Conservation (phyloP, 2,888 invertebrate genomes). For the Leptinotarsa peninsularis region DNA sequence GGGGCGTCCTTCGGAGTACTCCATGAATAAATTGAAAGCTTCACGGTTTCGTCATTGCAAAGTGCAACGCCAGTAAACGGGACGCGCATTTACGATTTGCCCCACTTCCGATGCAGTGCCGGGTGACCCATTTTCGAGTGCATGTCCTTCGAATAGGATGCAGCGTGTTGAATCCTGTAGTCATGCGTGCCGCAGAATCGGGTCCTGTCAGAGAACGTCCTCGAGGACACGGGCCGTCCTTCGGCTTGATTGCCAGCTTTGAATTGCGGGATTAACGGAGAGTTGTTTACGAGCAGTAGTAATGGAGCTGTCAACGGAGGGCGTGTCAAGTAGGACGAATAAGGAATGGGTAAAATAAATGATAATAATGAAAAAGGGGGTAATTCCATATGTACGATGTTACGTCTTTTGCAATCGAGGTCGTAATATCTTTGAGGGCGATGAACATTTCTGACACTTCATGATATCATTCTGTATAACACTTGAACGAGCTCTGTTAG, state of each 20-base stretch:
- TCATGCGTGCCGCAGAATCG: slow-evolving; percentile 33
- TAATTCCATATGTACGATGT: too few species aligned
- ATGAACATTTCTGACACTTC: too few species aligned
- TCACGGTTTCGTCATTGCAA: background rate
- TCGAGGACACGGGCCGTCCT: slow-evolving; percentile 2
- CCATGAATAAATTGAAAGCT: slow-evolving; percentile 33
- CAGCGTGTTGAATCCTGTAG: slow-evolving; percentile 30
- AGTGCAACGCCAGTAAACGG: slow-evolving; percentile 1
- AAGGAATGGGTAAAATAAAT: background rate
- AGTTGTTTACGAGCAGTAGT: slow-evolving; percentile 1
- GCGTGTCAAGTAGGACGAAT: background rate
- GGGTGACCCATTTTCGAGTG: slow-evolving; percentile 34
- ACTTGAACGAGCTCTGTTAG: too few species aligned
- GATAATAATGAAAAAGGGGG: too few species aligned
- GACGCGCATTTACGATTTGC: background rate
- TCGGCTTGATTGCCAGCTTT: background rate
- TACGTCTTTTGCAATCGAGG: too few species aligned
- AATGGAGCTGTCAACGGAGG: slow-evolving; percentile 2
- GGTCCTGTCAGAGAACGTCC: slow-evolving; percentile 18
- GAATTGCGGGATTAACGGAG: background rate
- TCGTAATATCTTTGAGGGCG: too few species aligned
- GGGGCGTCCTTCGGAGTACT: slow-evolving; percentile 26
- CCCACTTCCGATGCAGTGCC: slow-evolving; percentile 22
- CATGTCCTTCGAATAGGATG: slow-evolving; percentile 33
- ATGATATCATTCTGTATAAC: too few species aligned